These are phyloP conservation scores for Catharus fuscescens DNA, from an alignment of 2,113 vertebrate genomes.

Conservation along the genomic window DNA sequence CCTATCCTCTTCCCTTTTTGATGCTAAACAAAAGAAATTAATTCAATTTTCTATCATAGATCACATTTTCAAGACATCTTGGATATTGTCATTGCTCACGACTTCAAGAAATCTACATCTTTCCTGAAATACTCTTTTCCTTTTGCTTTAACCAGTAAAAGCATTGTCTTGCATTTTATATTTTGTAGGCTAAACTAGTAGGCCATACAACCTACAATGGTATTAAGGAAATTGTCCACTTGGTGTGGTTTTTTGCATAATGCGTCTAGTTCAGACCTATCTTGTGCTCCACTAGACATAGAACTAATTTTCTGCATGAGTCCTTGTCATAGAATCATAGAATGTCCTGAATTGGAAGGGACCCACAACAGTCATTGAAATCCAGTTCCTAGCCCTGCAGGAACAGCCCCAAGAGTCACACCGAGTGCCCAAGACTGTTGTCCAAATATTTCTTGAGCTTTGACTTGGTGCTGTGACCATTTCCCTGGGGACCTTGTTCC, in stretches of 20 bases:
- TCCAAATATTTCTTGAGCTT: background rate
- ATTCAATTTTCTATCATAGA: background rate
- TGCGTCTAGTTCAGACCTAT: background rate
- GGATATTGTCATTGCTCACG: background rate
- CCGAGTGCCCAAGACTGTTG: fast-evolving
- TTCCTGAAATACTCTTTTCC: background rate
- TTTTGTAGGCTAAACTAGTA: background rate
- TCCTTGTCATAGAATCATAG: background rate
- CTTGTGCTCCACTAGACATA: background rate
- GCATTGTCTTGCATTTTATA: background rate
- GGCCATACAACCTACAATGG: background rate
- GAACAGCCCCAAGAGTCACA: too few species aligned
- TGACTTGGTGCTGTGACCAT: background rate
- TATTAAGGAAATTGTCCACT: background rate
- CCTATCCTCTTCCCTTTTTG: background rate
- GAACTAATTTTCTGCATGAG: background rate
- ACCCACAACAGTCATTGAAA: background rate
- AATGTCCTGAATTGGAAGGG: background rate
- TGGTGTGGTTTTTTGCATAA: background rate
- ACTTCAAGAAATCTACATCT: background rate
- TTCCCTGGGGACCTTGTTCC: background rate
- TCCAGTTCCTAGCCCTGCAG: background rate
- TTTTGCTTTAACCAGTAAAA: background rate
- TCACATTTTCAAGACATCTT: constrained; percentile 4
- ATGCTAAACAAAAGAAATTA: background rate